phyloP scores from a whole-genome alignment of 1,140 invertebrate genomes.

The Bursaphelenchus mucronatus region DNA sequence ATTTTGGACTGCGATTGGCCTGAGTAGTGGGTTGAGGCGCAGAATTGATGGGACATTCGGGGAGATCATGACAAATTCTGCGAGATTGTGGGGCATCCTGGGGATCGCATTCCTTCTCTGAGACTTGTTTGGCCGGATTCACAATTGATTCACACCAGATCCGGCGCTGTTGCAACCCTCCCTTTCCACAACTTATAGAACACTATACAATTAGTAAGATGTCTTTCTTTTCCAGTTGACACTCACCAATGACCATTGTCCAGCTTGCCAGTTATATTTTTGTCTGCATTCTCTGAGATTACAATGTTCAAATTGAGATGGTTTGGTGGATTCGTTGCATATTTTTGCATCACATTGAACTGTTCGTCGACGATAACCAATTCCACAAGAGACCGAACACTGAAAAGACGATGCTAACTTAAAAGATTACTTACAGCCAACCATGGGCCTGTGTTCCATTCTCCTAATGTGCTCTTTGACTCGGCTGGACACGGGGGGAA shows the following conservation, averaged over 20 bases:
- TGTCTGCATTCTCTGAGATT: constrained; percentile 43
- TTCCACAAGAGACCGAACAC: constrained; percentile 51
- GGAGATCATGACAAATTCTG: constrained; percentile 29
- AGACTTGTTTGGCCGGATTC: constrained; percentile 29
- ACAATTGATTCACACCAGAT: constrained; percentile 55
- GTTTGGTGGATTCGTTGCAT: constrained; percentile 39
- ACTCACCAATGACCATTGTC: constrained; percentile 52
- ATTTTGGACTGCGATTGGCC: not conserved
- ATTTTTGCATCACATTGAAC: constrained; percentile 31
- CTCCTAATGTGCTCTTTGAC: constrained; percentile 28
- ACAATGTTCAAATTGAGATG: constrained; percentile 50
- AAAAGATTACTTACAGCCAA: constrained; percentile 33
- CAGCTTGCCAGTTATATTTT: constrained; percentile 42
- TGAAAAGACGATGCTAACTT: constrained; percentile 36
- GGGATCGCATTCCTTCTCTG: constrained; percentile 43
- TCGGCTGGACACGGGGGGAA: constrained; percentile 47
- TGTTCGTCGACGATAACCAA: constrained; percentile 43
- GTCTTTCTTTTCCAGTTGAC: not conserved
- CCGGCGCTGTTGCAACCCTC: constrained; percentile 45
- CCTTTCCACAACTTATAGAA: constrained; percentile 51
- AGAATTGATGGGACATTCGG: not conserved
- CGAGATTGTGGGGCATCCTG: constrained; percentile 29
- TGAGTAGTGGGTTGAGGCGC: constrained; percentile 4
- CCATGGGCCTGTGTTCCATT: constrained; percentile 46
- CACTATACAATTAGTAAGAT: constrained; percentile 43